Evolutionary conservation across 2,113 vertebrate genomes (phyloP).

Genomic region (Pedetes capensis): DNA sequence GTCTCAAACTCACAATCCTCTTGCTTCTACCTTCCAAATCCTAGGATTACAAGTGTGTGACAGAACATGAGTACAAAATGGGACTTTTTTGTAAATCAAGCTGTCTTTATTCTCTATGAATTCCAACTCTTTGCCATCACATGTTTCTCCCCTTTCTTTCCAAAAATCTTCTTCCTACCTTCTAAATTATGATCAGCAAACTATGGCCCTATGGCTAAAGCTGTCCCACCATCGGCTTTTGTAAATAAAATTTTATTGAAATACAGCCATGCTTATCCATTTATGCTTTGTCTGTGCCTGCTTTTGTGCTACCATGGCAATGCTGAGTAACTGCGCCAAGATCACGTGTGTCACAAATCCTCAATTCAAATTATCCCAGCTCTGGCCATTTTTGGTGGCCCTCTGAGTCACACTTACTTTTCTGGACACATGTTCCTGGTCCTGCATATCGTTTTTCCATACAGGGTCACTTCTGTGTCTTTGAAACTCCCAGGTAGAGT

Average conservation of each 20-base stretch:
- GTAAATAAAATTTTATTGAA: neutral
- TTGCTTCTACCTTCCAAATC: neutral
- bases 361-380: neutral
- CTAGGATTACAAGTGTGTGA: neutral
- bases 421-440: neutral
- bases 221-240: neutral
- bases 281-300: neutral
- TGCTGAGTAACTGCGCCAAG: neutral
- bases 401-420: neutral
- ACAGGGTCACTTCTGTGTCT: neutral
- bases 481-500: neutral
- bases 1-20: neutral
- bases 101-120: neutral
- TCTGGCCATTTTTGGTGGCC: neutral
- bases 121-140: neutral
- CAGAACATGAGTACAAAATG: neutral
- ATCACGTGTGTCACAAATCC: neutral
- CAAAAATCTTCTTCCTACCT: neutral
- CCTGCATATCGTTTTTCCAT: accelerated
- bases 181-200: neutral
- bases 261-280: neutral
- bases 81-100: neutral
- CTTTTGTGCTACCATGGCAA: neutral
- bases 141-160: neutral
- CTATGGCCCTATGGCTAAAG: neutral